Base-by-base conservation (phyloP, 1,140 invertebrate genomes). In the Ceratoteleas bidentatus region DNA sequence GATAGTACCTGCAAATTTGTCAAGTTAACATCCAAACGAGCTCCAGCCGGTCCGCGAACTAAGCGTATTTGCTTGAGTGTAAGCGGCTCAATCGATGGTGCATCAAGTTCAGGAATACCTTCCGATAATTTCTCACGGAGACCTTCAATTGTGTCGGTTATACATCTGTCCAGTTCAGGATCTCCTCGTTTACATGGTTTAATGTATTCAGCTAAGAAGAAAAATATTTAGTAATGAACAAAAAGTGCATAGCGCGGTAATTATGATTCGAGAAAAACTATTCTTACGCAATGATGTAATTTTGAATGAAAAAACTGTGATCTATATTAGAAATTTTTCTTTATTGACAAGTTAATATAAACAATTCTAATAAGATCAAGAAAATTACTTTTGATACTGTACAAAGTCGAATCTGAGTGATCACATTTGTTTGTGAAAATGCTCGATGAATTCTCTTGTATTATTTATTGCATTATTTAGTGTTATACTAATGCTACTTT, bases 71-170 rank as follows among this genome's bases (percentile, higher is more conserved):
- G 92, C 6, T 94, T 93, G 14, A 95, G 85, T 33, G 89, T 86
- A 10, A 95, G 87, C 0, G 94, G 94, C 72, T 95, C 95, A 3
- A 95, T 92, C 0, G 93, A 87, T 0, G 94, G 94, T 9, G 95
- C 93, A 0, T 94, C 92, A n/a, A 95, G 85, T 86, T 95, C 94
- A 0, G 93, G 93, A 64, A 95, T 94, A 72, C 95, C 95, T 87
- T 91, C 85, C 5, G 90, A 88, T 53, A 95, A 90, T 85, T 94
- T 93, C 0, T 92, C 91, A 61, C 93, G 90, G 3, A 95, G 85
- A 16, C 91, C 87, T 38, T 95, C 93, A 5, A 95, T 93, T 0
- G 94, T 93, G 60, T 94, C 93, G 47, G 92, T 92, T 58, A 95
- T 94, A 84, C 95, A 95, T 66, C 91, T 90, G 79, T 93, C 92